phyloP scores from a whole-genome alignment of 2,113 vertebrate species.

The Pipra filicauda region DNA sequence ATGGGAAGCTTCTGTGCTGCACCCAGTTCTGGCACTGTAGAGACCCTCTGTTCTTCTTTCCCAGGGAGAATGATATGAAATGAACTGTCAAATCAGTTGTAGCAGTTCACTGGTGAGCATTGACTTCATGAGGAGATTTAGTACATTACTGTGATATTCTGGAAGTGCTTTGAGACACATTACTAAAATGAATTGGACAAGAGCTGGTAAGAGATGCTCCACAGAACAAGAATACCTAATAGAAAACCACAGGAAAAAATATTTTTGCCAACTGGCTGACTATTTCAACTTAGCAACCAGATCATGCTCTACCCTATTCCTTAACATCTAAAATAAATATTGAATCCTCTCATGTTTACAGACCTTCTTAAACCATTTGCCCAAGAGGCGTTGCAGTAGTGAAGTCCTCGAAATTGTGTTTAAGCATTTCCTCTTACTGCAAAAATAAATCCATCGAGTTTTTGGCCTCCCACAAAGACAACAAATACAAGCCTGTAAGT shows the following conservation, averaged over 20 bases:
- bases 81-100: background rate
- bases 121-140: background rate
- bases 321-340: slow-evolving; percentile 41
- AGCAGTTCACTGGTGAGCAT: background rate
- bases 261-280: background rate
- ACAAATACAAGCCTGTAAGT: background rate
- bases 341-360: slow-evolving; percentile 23
- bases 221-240: background rate
- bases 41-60: background rate
- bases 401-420: slow-evolving; percentile 9
- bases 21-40: background rate
- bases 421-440: slow-evolving; percentile 15
- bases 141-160: background rate
- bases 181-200: background rate
- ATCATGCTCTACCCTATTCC: background rate
- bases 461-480: slow-evolving; percentile 15
- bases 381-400: background rate
- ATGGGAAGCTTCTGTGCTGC: background rate
- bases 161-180: background rate
- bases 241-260: background rate
- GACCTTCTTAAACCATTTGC: slow-evolving; percentile 9
- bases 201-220: background rate
- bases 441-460: slow-evolving; percentile 26
- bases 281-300: background rate
- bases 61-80: background rate